Base-by-base conservation (phyloP, 2,888 invertebrate genomes). In the Cybosia mesomella region DNA sequence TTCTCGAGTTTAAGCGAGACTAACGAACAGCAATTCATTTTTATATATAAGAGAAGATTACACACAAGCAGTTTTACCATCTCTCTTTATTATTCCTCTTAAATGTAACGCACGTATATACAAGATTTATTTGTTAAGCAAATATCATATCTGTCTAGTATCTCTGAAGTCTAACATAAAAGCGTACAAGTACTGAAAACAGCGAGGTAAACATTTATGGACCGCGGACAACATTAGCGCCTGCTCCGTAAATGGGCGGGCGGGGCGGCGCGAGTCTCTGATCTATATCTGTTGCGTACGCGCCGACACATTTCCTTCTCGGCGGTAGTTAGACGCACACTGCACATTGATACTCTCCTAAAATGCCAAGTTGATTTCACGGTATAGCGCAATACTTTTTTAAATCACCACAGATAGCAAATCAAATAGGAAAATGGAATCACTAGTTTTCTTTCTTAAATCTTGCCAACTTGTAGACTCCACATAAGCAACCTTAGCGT, bases 211-310 rank as follows among this genome's bases (percentile, higher is more conserved):
- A 64, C 76, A 67, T 73, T 77, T 81, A 81, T 76, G 78, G 80
- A 75, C 67, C 57, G 74, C 69, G 79, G 77, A 72, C 75, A 70
- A 72, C 82, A 76, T 80, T 83, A 83, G 79, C 79, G 79, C 81
- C 82, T 74, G 72, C 67, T 58, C 89, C 87, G 67, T 90, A 89
- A 79, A 90, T 80, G 89, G 91, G 81, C 75, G 76, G 78, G 84
- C 86, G 88, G 76, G 78, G 84, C 86, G 88, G 87, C 82, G 77
- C 80, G 80, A 82, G 76, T 71, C 74, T 87, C 74, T 86, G 89
- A 89, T 90, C 89, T 87, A 83, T 87, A 88, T 87, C 87, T 81
- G 87, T 77, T 53, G 85, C 85, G 85, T 77, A 75, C 79, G 78
- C 80, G 82, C 79, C 76, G 43, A 64, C 66, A 70, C 76, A 83